Evolutionary conservation across 2,888 invertebrate species (phyloP).

Genomic region (Philereme vetulata): DNA sequence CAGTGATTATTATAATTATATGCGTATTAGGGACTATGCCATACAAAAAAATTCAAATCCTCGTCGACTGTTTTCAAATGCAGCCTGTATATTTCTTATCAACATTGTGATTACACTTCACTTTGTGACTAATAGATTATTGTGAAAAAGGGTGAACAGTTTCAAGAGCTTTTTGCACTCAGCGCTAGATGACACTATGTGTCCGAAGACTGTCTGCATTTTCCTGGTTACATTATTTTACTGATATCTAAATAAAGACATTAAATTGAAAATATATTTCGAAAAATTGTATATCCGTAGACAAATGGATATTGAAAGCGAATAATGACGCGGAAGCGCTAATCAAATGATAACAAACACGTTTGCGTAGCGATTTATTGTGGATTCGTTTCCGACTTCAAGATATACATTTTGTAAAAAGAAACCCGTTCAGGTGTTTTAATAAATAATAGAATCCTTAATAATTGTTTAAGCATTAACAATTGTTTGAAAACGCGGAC

Average conservation of each 20-base stretch:
- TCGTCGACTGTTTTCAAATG: too few species aligned
- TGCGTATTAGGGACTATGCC: too few species aligned
- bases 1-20: too few species aligned
- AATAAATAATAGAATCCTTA: not conserved
- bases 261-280: not conserved
- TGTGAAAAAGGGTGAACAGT: constrained; percentile 9
- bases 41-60: too few species aligned
- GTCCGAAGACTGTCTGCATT: constrained; percentile 22
- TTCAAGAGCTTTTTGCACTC: constrained; percentile 10
- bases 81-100: too few species aligned
- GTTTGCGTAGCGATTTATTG: not conserved
- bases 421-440: too few species aligned
- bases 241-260: not conserved
- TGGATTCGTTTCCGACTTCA: not conserved
- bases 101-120: too few species aligned
- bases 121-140: too few species aligned
- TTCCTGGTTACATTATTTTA: constrained; percentile 4
- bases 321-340: constrained; percentile 2
- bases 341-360: not conserved
- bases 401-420: not conserved
- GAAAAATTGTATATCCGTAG: not conserved
- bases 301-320: constrained; percentile 6
- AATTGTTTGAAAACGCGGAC: constrained; percentile 46
- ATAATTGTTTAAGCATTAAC: not conserved
- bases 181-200: constrained; percentile 23